A percentile compares a stretch with the other conserved stretches of the same genome.
Evolutionary conservation across 2,888 invertebrate species (phyloP).

Genomic region (Agrilus cyanescens): DNA sequence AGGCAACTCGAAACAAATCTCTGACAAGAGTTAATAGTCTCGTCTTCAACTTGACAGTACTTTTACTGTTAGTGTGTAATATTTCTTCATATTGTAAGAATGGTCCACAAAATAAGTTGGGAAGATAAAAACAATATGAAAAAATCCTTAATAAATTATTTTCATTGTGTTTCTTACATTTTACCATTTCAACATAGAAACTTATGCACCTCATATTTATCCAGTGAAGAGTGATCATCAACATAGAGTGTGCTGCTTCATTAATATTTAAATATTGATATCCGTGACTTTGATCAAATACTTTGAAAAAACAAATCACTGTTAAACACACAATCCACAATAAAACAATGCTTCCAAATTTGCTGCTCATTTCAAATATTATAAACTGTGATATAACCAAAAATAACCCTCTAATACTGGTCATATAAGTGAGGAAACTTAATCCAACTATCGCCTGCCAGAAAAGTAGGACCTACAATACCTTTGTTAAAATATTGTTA

Average conservation of each 20-base stretch:
- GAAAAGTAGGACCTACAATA: conserved; percentile 36
- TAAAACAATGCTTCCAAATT: conserved; percentile 36
- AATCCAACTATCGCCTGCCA: conserved; percentile 45
- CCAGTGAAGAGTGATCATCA: conserved; percentile 53
- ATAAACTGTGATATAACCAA: conserved; percentile 39
- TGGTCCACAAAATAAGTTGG: conserved; percentile 76
- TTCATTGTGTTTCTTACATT: conserved; percentile 21
- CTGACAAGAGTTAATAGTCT: conserved; percentile 36
- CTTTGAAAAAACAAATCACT: conserved; percentile 40
- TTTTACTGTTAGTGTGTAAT: conserved; percentile 34
- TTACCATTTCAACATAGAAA: conserved; percentile 50
- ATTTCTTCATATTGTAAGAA: conserved; percentile 67
- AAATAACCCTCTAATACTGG: conserved; percentile 13
- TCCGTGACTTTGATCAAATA: conserved; percentile 12
- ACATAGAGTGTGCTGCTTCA: conserved; percentile 33
- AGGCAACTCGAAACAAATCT: conserved; percentile 44
- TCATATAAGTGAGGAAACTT: conserved; percentile 33
- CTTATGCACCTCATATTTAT: conserved; percentile 66
- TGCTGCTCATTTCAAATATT: conserved; percentile 39
- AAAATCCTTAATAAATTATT: conserved; percentile 40
- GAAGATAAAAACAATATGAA: conserved; percentile 72
- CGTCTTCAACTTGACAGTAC: conserved; percentile 15
- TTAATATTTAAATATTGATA: conserved; percentile 15
- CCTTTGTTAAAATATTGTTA: conserved; percentile 3
- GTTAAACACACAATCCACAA: conserved; percentile 48